These are phyloP conservation scores for Luperina testacea DNA, from an alignment of 2,888 invertebrate species.

Conservation along the genomic window DNA sequence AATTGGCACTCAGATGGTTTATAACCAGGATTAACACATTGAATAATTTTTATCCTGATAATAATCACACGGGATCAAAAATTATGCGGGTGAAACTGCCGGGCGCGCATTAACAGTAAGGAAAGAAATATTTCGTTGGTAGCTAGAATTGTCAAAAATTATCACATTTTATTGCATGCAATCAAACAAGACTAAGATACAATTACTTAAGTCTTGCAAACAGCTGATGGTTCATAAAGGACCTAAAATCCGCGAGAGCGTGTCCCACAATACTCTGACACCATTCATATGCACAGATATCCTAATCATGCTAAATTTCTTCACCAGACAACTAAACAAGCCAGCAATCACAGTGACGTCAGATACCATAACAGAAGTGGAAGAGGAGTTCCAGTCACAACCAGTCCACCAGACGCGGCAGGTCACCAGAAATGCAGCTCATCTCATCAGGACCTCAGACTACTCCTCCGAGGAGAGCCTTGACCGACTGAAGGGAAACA, in stretches of 20 bases:
- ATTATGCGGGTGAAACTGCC: too few species aligned
- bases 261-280: neutral
- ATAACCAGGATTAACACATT: too few species aligned
- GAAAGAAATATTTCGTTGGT: neutral
- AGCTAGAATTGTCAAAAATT: neutral
- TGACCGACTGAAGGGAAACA: constrained; percentile 77
- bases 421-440: constrained; percentile 71
- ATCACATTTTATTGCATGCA: neutral
- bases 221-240: neutral
- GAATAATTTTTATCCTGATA: too few species aligned
- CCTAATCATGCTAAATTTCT: constrained; percentile 15
- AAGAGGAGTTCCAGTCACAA: constrained; percentile 73
- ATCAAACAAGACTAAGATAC: constrained; percentile 22
- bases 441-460: constrained; percentile 90
- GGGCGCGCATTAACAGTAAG: too few species aligned
- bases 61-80: too few species aligned
- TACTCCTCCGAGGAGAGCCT: constrained; percentile 90
- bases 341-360: constrained; percentile 69
- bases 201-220: neutral
- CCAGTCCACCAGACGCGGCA: constrained; percentile 80
- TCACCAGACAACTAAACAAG: constrained; percentile 78
- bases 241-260: neutral
- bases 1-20: too few species aligned
- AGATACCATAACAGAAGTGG: constrained; percentile 74
- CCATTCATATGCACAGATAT: neutral